phyloP scores from a whole-genome alignment of 2,888 invertebrate species.

The Campaea margaritaria region DNA sequence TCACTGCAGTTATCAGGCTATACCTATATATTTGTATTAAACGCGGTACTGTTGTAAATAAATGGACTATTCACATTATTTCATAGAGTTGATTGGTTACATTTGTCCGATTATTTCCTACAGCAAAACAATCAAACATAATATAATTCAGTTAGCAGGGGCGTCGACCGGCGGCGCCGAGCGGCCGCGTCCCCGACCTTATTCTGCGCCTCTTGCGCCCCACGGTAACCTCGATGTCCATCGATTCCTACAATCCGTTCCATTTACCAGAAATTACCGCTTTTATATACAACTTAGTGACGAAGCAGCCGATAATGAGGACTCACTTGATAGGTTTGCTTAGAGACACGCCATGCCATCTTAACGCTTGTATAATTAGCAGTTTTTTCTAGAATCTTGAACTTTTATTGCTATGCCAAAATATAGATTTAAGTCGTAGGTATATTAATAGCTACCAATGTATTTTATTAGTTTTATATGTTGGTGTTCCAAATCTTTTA shows the following conservation, averaged over 20 bases:
- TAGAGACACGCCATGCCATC: not conserved
- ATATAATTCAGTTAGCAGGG: slow-evolving; percentile 66
- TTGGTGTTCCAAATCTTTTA: no score
- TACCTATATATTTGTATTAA: no score
- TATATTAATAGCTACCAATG: no score
- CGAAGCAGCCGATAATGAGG: not conserved
- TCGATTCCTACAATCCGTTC: slow-evolving; percentile 68
- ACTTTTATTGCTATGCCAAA: no score
- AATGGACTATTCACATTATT: no score
- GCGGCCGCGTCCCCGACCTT: slow-evolving; percentile 77
- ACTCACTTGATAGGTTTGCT: slow-evolving; percentile 1
- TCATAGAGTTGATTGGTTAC: no score
- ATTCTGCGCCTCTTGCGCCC: slow-evolving; percentile 61
- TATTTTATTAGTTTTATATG: no score
- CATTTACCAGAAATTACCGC: slow-evolving; percentile 45
- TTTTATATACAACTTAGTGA: slow-evolving; percentile 16
- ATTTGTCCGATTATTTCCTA: slow-evolving; percentile 4
- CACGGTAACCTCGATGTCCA: slow-evolving; percentile 72
- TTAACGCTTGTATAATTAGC: no score
- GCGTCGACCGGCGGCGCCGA: slow-evolving; percentile 78
- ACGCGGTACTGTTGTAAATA: no score
- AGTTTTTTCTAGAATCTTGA: no score
- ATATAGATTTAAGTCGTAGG: no score
- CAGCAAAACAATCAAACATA: slow-evolving; percentile 45
- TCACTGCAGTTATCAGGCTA: no score